Evolutionary conservation across 2,797 vertebrate species (phyloP).

Genomic region (Hipposideros larvatus): DNA sequence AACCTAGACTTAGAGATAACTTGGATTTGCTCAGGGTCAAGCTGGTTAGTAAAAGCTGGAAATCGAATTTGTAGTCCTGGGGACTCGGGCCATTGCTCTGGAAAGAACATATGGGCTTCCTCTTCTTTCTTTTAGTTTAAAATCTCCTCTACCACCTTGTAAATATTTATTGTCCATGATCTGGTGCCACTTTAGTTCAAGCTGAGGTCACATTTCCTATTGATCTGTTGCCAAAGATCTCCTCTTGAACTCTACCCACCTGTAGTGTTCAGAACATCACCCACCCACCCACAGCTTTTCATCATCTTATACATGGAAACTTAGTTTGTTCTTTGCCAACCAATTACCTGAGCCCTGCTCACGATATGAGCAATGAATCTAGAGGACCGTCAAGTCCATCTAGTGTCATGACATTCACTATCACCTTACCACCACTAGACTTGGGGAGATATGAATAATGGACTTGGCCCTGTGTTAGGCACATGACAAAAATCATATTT

Average conservation of each 20-base stretch:
- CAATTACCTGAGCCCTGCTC: neutral
- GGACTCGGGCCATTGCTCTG: neutral
- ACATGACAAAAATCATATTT: neutral
- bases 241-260: neutral
- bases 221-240: constrained; percentile 29
- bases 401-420: neutral
- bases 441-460: neutral
- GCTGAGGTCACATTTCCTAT: constrained; percentile 46
- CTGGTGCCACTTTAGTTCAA: constrained; percentile 61
- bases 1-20: neutral
- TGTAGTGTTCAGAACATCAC: neutral
- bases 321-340: neutral
- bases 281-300: neutral
- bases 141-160: constrained; percentile 61
- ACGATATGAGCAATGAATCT: neutral
- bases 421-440: neutral
- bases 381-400: neutral
- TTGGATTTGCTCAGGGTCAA: neutral
- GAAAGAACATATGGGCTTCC: neutral
- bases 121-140: constrained; percentile 53
- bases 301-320: neutral
- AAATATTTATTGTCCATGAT: constrained; percentile 68
- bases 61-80: neutral
- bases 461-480: neutral
- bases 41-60: neutral